Conservation (phyloP, 2,113 vertebrate genomes). For the Ornithorhynchus anatinus region DNA sequence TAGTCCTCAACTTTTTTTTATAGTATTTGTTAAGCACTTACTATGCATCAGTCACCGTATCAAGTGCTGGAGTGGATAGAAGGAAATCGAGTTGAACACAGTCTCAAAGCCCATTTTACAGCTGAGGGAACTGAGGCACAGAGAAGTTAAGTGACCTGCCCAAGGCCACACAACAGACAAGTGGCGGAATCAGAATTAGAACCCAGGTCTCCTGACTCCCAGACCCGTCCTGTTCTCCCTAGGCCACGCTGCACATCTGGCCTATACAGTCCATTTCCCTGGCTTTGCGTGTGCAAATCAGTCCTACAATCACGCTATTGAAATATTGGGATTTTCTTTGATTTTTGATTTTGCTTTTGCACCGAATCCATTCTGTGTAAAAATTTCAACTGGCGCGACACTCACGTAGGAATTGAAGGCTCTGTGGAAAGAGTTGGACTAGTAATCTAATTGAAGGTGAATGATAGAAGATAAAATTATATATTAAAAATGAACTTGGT, state of each 20-base stretch:
- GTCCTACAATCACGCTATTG: not conserved
- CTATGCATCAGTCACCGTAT: too few species aligned
- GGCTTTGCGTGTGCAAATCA: too few species aligned
- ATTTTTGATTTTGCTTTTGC: not conserved
- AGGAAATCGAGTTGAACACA: too few species aligned
- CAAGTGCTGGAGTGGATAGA: too few species aligned
- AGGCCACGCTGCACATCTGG: too few species aligned
- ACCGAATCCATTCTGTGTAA: too few species aligned
- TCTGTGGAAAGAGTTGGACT: not conserved
- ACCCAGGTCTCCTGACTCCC: not conserved
- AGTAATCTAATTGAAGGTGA: not conserved
- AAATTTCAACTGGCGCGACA: not conserved
- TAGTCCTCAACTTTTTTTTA: too few species aligned
- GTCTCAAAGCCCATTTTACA: too few species aligned
- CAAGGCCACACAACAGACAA: not conserved
- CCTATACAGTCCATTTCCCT: too few species aligned
- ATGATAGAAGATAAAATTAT: not conserved
- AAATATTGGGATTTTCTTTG: not conserved
- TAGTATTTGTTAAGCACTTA: too few species aligned
- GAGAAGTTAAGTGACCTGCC: not conserved
- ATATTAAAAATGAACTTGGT: not conserved
- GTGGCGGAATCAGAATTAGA: not conserved
- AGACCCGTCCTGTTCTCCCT: not conserved
- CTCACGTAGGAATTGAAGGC: slow-evolving; percentile 24
- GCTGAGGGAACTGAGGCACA: too few species aligned